Evolutionary conservation across 2,797 vertebrate genomes (phyloP), one percentile per base, ranked within the genome.

Genomic region (Intellagama lesueurii): DNA sequence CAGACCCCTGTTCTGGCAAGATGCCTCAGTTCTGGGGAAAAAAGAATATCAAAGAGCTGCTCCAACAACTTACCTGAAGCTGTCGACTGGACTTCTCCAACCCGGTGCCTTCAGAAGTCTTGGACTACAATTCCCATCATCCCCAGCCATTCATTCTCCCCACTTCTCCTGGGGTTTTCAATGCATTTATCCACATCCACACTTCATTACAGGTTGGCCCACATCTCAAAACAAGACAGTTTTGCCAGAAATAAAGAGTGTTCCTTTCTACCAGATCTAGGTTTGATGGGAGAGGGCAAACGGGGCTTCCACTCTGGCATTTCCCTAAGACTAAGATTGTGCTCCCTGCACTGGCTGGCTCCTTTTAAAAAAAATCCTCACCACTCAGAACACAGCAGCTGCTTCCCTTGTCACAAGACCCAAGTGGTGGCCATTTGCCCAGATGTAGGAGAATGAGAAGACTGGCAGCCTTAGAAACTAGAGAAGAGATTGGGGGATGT

Each of bases 361-460:
- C 75, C 88, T 72, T 88, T 40, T 80, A 72, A 85, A 79, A 60
- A 56, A 56, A 56, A 56, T 26, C 68, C 35, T 56, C 44, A 35
- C 68, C 30, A 16, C 30, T 84, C 75, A 24, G 82, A 85, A 89
- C 66, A 64, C 28, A 49, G n/a, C 75, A 85, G 88, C 81, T 7
- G 81, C 89, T 79, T 72, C 68, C 76, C 76, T 87, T 0, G 1
- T 30, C 35, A 86, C 91, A 93, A 84, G 86, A 47, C 56, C 79
- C 73, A 85, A 68, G 22, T 69, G 44, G 79, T 88, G 87, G 79
- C 87, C 79, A 66, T 75, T 75, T 88, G 87, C 79, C 87, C 87
- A 82, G 52, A 52, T 9, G 49, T 64, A 80, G 83, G 75, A 80
- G 76, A 89, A 83, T 32, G 7, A 28, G 24, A 83, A 68, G 28